Base-by-base conservation (phyloP, 2,797 vertebrate species). In the Mycteria americana region DNA sequence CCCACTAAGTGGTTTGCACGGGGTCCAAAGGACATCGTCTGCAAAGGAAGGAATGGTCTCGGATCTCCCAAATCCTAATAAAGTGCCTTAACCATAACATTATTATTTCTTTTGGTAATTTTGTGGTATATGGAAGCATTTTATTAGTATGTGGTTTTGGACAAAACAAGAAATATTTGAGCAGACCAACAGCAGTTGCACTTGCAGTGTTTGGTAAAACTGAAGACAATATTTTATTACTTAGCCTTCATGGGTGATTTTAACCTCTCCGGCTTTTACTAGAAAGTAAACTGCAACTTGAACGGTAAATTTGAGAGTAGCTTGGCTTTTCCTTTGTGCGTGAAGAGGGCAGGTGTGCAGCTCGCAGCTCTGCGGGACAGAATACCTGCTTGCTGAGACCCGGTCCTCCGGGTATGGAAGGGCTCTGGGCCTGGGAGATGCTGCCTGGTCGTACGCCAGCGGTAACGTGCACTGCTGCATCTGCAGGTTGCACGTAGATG, bases 321-420 rank as follows among this genome's bases (percentile, higher is more conserved):
- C 2, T 60, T 41, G 74, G 9, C 28, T 69, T 23, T 57, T 9
- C 3, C 0, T 0, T 1, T 19, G 15, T 14, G 31, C 9, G 2
- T 3, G 74, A 39, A 5, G 8, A 0, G 0, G 15, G 5, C 2
- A 5, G 31, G 7, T 2, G 11, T 21, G 53, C 21, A 48, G 51
- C 30, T 18, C 19, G 27, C 35, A 7, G 31, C 7, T 25, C 3
- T 1, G 51, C 48, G 19, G 82, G 64, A 17, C 24, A 5, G n/a
- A 6, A 15, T 10, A 33, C 9, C 39, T 1, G 6, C 15, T 22
- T 31, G 64, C 54, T 6, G 18, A 11, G 27, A 31, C 6, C 39
- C 2, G 0, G 2, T 51, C 28, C 53, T 19, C 11, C 1, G 2
- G 65, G 51, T 4, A 5, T 0, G 10, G 50, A 15, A 7, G 11